Evolutionary conservation across 2,888 invertebrate species (phyloP), one percentile per base, ranked within the genome.

Genomic region (Zhengitettix transpicula): DNA sequence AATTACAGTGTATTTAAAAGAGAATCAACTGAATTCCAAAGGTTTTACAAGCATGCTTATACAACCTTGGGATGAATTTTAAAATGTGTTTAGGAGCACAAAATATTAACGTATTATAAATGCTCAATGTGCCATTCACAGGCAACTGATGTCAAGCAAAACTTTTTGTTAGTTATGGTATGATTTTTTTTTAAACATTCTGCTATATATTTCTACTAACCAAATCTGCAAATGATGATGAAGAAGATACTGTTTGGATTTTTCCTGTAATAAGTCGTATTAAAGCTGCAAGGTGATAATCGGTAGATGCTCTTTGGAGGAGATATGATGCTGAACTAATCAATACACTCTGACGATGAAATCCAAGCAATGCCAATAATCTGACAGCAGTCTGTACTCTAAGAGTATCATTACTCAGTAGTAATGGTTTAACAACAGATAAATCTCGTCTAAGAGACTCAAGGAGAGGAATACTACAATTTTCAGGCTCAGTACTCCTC

Each of bases 371-470:
- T 40, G 61, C 58, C 58, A 80, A 74, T 41, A 85, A 70, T 61
- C 81, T 74, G 0, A 80, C 78, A 1, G 82, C 80, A 1, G 81
- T 81, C 68, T 81, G 80, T 15, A 79, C 78, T 61, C 78, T 75
- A 17, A 81, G 67, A 14, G 77, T 73, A 67, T 80, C 77, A 0
- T 74, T 65, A 67, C 78, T 78, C 0, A 81, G 72, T 7, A 85
- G 70, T 66, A 83, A 71, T 55, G 76, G 74, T 63, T 81, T 76
- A 1, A 83, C 73, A 42, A 77, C 74, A n/a, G 71, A 66, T 12
- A 76, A 65, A 63, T 83, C 81, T 57, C 77, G 77, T 5, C 75
- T 73, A 28, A 82, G 73, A 28, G 81, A 81, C 16, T 70, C 73
- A 40, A 84, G 68, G 3, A 82, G 67, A 42, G 68, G 77, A 65